Evolutionary conservation across 2,113 vertebrate species (phyloP), one percentile per base, ranked within the genome.

Genomic region (Oncorhynchus clarkii): DNA sequence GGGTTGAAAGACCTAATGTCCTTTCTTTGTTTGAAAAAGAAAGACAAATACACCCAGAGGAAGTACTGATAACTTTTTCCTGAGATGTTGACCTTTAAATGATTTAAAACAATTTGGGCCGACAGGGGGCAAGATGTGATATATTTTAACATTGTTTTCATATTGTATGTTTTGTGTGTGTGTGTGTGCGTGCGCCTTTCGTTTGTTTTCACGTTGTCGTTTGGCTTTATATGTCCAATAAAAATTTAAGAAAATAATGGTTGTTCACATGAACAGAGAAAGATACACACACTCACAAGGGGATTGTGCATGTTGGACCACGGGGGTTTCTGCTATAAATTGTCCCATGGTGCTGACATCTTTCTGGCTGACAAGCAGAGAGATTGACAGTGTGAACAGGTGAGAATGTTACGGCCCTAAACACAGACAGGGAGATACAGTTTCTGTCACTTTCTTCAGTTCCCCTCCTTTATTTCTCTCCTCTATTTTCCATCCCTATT

Each of bases 311-410:
- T 45, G 54, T 57, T 18, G 13, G 54, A 20, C 6, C 20, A 57
- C 8, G 27, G 16, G 49, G 1, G 16, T 39, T 49, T 48, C 48
- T 22, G 74, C 79, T 83, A 83, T 86, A 86, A 81, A 85, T 80
- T 75, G 67, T 80, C 60, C 59, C 51, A 51, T 65, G 26, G 69
- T 1, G 78, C 78, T 87, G 89, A 90, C 86, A 82, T 1, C 72
- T 5, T 75, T 60, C 72, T 88, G 90, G 85, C 88, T 76, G 62
- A 26, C 8, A 31, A 2, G 2, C 0, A 1, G 48, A 29, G 1
- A 75, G 82, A 90, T 54, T 82, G 83, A 91, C 79, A 76, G 11
- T 70, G 85, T 78, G 80, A 54, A 84, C 92, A 93, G 91, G 85
- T 92, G 92, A 83, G 87, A 87, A 92, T 90, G 87, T 83, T 45